Evolutionary conservation across 2,797 vertebrate species (phyloP).

Genomic region (Brotula barbata): DNA sequence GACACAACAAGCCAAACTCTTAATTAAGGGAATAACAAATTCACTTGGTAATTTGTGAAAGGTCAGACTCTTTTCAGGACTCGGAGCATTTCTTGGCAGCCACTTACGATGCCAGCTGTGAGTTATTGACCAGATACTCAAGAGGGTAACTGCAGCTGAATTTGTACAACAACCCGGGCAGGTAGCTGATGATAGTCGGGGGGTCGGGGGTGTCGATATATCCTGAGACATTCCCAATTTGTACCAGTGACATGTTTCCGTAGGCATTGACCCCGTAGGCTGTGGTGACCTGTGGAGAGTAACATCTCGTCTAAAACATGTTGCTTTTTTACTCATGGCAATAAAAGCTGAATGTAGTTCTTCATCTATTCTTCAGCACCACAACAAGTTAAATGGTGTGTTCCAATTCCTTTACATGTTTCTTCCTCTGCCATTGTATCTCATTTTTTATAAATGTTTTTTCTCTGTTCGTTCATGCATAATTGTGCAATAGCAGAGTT

Average conservation of each 20-base stretch:
- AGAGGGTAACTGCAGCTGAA: constrained; percentile 98
- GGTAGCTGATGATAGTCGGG: constrained; percentile 94
- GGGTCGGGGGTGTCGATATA: constrained; percentile 98
- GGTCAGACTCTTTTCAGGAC: constrained; percentile 26
- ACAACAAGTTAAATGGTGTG: no score
- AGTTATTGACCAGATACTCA: constrained; percentile 98
- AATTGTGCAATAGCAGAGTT: no score
- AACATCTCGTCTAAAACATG: constrained; percentile 24
- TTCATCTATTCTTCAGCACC: no score
- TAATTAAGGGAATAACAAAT: constrained; percentile 25
- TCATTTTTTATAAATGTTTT: no score
- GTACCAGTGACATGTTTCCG: constrained; percentile 91
- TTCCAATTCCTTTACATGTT: no score
- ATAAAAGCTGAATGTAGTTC: background rate
- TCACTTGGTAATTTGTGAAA: constrained; percentile 6
- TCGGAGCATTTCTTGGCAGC: constrained; percentile 7
- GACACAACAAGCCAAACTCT: constrained; percentile 15
- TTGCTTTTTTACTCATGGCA: constrained; percentile 7
- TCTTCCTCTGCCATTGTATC: no score
- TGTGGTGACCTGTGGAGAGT: constrained; percentile 86
- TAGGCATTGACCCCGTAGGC: constrained; percentile 87
- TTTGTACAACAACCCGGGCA: constrained; percentile 95
- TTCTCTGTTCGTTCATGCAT: no score
- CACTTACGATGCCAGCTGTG: constrained; percentile 96
- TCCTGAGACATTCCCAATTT: constrained; percentile 96